Conservation (phyloP, 1,140 invertebrate genomes). For the Sitodiplosis mosellana region DNA sequence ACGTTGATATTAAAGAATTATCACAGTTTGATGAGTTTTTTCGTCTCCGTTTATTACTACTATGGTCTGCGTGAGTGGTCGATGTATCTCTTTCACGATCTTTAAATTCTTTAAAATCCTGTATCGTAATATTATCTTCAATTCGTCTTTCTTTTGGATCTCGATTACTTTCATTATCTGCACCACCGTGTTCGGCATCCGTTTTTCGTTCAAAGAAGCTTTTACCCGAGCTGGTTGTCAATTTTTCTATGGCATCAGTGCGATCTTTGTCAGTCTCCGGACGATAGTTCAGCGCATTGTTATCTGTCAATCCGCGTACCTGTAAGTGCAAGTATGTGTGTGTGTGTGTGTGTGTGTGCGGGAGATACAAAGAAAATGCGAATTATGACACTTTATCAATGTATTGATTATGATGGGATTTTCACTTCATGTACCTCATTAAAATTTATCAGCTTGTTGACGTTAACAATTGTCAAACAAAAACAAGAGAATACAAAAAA, state of each 20-base stretch:
- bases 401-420: too few relatives aligned
- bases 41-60: conserved; percentile 45
- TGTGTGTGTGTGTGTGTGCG: not conserved
- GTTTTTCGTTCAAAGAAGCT: conserved; percentile 13
- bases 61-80: conserved; percentile 25
- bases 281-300: conserved; percentile 45
- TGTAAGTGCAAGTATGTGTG: conserved; percentile 3
- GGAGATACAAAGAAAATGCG: not conserved
- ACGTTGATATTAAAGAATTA: conserved; percentile 40
- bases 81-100: conserved; percentile 18
- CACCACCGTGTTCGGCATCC: conserved; percentile 3
- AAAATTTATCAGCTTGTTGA: not conserved
- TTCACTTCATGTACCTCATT: not conserved
- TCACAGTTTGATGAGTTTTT: conserved; percentile 50
- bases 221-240: conserved; percentile 19
- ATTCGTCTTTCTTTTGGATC: conserved; percentile 1
- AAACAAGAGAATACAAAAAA: not conserved
- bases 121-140: not conserved
- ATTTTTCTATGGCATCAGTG: conserved; percentile 13
- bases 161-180: not conserved
- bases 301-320: conserved; percentile 64
- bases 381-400: not conserved
- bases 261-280: conserved; percentile 20
- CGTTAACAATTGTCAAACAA: not conserved
- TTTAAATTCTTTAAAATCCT: conserved; percentile 4